Evolutionary conservation across 2,113 vertebrate species (phyloP), one percentile per base, ranked within the genome.

Genomic region (Aramus guarauna): DNA sequence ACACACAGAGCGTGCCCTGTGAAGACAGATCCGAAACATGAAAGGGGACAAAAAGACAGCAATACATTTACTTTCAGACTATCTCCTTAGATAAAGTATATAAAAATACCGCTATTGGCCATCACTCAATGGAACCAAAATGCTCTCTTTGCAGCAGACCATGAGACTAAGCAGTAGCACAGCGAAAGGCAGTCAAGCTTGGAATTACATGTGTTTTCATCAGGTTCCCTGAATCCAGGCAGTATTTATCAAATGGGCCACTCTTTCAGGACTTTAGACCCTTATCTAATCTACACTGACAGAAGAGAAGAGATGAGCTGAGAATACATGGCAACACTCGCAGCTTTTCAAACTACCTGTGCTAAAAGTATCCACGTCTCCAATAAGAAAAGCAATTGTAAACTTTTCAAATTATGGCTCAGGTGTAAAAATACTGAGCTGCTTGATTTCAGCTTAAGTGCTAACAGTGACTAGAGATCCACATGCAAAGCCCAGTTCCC

Each of bases 251-350:
- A 83, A 80, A 69, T 22, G 4, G n/a, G 50, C 12, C 36, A 20
- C 4, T 66, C 62, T 87, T 95, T 55, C 50, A n/a, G 68, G 41
- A 89, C 11, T 39, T 66, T 5, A 87, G 34, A 85, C 19, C 12
- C 22, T 92, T 71, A 71, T 21, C 62, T 63, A 41, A 73, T 16
- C 39, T 81, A 32, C 0, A 0, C 0, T 12, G 26, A 58, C 47
- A 69, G 52, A 88, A 75, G 19, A 76, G 21, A 39, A 79, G 55
- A 84, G 14, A 34, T 47, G 15, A 80, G 20, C 32, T 56, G 12
- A 53, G 60, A 89, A 86, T 20, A 68, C 24, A 63, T 1, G 3
- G 34, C 37, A 91, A 63, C 45, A 69, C 5, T 39, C 7, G 9
- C 26, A 71, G 41, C 37, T 72, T 89, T 89, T 86, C 36, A 68